phyloP scores from a whole-genome alignment of 2,113 vertebrate species.

The Labeo rohita region DNA sequence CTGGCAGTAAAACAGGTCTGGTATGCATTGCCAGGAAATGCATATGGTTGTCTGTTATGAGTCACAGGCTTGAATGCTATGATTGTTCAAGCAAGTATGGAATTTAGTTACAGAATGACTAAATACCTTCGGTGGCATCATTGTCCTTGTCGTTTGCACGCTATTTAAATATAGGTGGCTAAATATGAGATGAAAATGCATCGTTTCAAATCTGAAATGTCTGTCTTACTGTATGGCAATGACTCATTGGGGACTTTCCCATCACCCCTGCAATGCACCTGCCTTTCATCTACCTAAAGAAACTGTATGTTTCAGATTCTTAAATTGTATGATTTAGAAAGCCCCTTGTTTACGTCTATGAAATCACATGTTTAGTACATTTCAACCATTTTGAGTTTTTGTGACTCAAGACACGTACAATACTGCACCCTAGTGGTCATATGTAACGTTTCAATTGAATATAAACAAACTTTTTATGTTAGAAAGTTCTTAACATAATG shows the following conservation, averaged over 20 bases:
- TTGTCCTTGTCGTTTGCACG: neutral
- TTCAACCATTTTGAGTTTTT: neutral
- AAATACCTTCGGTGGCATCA: neutral
- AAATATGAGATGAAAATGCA: neutral
- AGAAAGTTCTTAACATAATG: neutral
- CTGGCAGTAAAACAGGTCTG: neutral
- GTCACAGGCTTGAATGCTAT: constrained; percentile 19
- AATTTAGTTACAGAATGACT: neutral
- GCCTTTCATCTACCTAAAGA: neutral
- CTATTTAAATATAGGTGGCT: neutral
- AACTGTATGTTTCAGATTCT: neutral
- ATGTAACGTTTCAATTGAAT: neutral
- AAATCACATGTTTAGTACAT: neutral
- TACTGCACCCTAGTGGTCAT: neutral
- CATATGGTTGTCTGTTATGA: neutral
- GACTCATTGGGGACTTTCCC: constrained; percentile 1
- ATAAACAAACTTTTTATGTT: neutral
- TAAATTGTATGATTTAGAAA: neutral
- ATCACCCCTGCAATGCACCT: neutral
- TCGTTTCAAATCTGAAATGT: neutral
- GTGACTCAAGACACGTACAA: neutral
- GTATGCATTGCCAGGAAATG: constrained; percentile 17
- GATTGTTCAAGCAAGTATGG: neutral
- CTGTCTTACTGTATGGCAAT: neutral
- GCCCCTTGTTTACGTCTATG: neutral